A percentile compares a stretch with the other conserved stretches of the same genome.
Conservation (phyloP, 2,888 invertebrate genomes). For the Ernsta delagoae region DNA sequence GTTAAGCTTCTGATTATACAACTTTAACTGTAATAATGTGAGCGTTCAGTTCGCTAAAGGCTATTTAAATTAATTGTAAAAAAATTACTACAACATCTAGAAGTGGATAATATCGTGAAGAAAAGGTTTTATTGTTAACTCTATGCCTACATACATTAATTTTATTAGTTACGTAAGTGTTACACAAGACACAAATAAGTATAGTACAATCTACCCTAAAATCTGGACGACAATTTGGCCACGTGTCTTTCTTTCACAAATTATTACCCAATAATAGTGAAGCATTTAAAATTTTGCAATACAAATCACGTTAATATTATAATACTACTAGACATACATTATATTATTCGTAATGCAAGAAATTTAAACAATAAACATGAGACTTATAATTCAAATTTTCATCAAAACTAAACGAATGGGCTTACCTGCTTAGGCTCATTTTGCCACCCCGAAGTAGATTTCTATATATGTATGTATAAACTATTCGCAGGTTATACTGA, state of each 20-base stretch:
- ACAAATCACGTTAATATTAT: slow-evolving; percentile 28
- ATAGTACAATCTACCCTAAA: slow-evolving; percentile 48
- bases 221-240: slow-evolving; percentile 83
- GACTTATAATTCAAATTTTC: background rate
- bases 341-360: slow-evolving; percentile 3
- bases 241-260: slow-evolving; percentile 61
- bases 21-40: background rate
- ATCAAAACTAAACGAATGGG: background rate
- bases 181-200: slow-evolving; percentile 42
- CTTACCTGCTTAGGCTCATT: too few species aligned
- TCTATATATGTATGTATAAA: too few species aligned
- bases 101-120: slow-evolving; percentile 22
- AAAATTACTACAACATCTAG: slow-evolving; percentile 15
- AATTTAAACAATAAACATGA: background rate
- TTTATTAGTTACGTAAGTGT: slow-evolving; percentile 17
- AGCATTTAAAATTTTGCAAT: slow-evolving; percentile 26
- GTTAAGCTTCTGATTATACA: background rate
- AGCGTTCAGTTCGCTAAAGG: background rate
- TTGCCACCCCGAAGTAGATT: too few species aligned
- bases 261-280: slow-evolving; percentile 29
- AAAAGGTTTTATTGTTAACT: slow-evolving; percentile 19
- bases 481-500: too few species aligned
- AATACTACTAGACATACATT: background rate
- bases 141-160: slow-evolving; percentile 19
- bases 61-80: background rate